These are phyloP conservation scores for Ernsta delagoae DNA, from an alignment of 2,888 invertebrate genomes.

Conservation along the genomic window DNA sequence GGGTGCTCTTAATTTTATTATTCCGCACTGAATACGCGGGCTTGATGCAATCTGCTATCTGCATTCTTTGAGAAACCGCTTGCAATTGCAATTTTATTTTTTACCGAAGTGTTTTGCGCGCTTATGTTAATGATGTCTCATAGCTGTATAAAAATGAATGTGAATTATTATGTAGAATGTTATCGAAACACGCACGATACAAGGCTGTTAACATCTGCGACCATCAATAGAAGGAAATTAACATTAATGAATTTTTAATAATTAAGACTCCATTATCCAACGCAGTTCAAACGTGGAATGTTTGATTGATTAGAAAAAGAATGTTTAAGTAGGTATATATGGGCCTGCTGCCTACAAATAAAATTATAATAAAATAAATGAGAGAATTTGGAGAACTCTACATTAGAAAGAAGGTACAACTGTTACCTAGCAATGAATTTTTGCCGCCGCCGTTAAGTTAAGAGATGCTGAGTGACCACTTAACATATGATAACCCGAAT, in stretches of 20 bases:
- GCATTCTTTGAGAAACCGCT: slow-evolving; percentile 16
- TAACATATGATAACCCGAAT: no score
- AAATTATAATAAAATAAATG: no score
- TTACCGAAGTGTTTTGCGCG: not conserved
- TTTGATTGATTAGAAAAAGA: no score
- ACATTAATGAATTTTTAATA: not conserved
- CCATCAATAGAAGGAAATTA: not conserved
- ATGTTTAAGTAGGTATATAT: no score
- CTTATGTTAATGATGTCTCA: not conserved
- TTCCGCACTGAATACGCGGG: slow-evolving; percentile 1
- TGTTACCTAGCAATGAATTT: no score
- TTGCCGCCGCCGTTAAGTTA: no score
- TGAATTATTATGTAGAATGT: not conserved
- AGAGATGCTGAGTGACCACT: no score
- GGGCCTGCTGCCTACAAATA: no score
- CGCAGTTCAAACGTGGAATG: no score
- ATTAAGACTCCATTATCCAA: not conserved
- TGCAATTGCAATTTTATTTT: not conserved
- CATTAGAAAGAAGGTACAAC: no score
- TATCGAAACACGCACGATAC: not conserved
- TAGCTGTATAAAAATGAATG: slow-evolving; percentile 3
- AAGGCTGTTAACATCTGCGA: not conserved
- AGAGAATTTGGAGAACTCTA: no score
- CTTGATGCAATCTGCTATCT: slow-evolving; percentile 5
- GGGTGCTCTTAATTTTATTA: slow-evolving; percentile 16